Conservation (phyloP, 53 echinoderm and acorn worm species). For the Paracentrotus lividus region DNA sequence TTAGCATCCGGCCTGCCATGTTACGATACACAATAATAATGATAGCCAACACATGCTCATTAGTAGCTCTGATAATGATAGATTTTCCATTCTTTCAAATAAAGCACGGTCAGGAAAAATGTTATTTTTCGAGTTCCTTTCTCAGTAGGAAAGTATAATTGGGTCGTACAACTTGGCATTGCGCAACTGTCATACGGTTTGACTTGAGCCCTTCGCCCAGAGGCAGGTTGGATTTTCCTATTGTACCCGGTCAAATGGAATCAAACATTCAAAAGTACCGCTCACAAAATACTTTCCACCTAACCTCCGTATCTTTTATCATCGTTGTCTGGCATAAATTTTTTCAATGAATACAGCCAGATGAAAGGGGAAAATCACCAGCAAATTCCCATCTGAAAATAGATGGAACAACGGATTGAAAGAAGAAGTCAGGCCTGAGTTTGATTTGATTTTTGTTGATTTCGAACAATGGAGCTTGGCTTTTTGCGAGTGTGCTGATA, state of each 20-base stretch:
- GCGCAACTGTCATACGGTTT: constrained; percentile 25
- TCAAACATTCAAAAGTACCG: constrained; percentile 41
- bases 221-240: constrained; percentile 9
- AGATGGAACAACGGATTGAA: not conserved
- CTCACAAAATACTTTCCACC: constrained; percentile 8
- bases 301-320: constrained; percentile 42
- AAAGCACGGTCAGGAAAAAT: constrained; percentile 5
- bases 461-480: not conserved
- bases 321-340: not conserved
- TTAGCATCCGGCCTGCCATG: too few species aligned
- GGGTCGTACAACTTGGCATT: not conserved
- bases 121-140: not conserved
- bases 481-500: not conserved
- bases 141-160: not conserved
- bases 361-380: not conserved
- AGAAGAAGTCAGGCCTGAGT: constrained; percentile 32
- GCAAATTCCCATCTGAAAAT: not conserved
- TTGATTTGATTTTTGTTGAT: not conserved
- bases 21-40: too few species aligned
- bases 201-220: constrained; percentile 25
- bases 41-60: too few species aligned
- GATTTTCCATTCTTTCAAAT: too few species aligned
- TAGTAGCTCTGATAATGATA: too few species aligned
- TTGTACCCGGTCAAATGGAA: constrained; percentile 27
- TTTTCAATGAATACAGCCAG: not conserved